Percentiles rank a stretch among this genome's conserved stretches.
phyloP scores from a whole-genome alignment of 2,888 invertebrate species.

The Amphimallon solstitiale region DNA sequence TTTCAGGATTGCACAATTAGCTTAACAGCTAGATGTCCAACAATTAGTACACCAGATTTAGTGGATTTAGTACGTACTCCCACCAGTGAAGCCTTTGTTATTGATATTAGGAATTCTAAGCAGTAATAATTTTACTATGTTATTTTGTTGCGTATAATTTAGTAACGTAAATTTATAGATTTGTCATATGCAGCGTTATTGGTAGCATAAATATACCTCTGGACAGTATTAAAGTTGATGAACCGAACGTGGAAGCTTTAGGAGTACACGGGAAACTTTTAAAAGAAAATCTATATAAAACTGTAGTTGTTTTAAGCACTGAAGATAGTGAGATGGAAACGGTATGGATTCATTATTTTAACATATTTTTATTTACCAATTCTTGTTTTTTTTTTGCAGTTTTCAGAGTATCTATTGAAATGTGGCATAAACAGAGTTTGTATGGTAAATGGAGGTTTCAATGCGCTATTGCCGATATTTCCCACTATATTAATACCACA shows the following conservation, averaged over 20 bases:
- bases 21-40: constrained; percentile 78
- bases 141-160: constrained; percentile 11
- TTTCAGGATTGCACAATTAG: constrained; percentile 76
- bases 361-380: constrained; percentile 21
- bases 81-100: constrained; percentile 67
- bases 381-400: constrained; percentile 67
- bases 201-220: constrained; percentile 91
- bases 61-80: constrained; percentile 75
- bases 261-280: constrained; percentile 72
- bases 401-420: constrained; percentile 85
- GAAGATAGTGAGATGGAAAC: constrained; percentile 81
- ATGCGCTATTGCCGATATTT: constrained; percentile 75
- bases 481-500: constrained; percentile 66
- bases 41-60: constrained; percentile 88
- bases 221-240: constrained; percentile 78
- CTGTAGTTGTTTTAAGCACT: constrained; percentile 81
- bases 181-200: constrained; percentile 79
- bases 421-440: constrained; percentile 84
- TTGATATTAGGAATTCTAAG: constrained; percentile 75
- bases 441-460: constrained; percentile 87
- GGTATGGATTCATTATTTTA: constrained; percentile 63
- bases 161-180: constrained; percentile 65
- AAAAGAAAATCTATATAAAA: constrained; percentile 71
- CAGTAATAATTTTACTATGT: constrained; percentile 63
- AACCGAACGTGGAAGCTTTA: constrained; percentile 75